Percentiles rank a stretch among this genome's conserved stretches.
phyloP scores from a whole-genome alignment of 2,797 vertebrate species.

The Darevskia nairensis region DNA sequence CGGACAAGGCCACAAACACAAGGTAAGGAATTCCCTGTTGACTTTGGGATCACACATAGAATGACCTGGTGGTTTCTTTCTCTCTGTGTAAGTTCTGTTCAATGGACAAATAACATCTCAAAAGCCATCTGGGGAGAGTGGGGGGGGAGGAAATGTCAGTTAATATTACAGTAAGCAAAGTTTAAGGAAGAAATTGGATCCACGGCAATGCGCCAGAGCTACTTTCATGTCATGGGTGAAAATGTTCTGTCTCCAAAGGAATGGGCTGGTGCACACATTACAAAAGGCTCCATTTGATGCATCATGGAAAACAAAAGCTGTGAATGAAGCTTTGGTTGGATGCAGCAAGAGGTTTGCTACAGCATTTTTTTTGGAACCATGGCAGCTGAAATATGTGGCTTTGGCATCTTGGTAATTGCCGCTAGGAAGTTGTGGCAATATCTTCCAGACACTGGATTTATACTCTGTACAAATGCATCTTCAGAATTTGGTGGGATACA shows the following conservation, averaged over 20 bases:
- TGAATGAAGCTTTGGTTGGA: not conserved
- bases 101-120: not conserved
- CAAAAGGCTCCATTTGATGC: not conserved
- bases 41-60: too few species aligned
- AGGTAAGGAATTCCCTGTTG: not conserved
- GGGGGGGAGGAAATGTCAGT: not conserved
- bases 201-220: not conserved
- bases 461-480: not conserved
- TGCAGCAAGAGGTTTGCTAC: not conserved
- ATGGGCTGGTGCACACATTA: not conserved
- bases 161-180: conserved; percentile 1
- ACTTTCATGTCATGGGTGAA: not conserved
- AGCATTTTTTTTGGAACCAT: not conserved
- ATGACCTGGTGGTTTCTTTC: not conserved
- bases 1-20: not conserved
- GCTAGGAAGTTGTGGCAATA: not conserved
- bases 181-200: not conserved
- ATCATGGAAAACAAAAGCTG: not conserved
- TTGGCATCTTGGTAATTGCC: not conserved
- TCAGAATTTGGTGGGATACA: not conserved
- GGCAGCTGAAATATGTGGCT: not conserved
- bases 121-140: not conserved
- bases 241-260: not conserved
- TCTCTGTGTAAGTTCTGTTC: not conserved
- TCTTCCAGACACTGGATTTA: not conserved